Conservation (phyloP, 2,113 vertebrate species). For the Ictalurus furcatus region DNA sequence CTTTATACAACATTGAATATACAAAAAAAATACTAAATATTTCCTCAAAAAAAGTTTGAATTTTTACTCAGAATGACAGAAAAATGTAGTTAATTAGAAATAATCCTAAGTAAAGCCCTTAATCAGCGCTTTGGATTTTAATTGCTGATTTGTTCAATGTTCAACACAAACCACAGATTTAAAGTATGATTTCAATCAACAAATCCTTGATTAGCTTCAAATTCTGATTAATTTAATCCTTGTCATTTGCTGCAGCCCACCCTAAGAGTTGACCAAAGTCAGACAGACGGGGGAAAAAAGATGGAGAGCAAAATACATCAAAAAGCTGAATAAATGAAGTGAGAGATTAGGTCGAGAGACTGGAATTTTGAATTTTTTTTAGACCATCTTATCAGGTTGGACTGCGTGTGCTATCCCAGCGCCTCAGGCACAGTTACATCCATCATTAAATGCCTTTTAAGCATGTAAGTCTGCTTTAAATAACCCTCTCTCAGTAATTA, state of each 20-base stretch:
- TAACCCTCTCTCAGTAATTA: conserved; percentile 52
- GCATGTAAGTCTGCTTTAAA: conserved; percentile 45
- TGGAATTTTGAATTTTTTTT: conserved; percentile 51
- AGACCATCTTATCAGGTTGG: conserved; percentile 59
- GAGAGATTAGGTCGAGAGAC: conserved; percentile 44
- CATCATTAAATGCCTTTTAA: conserved; percentile 63
- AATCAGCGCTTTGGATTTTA: background rate
- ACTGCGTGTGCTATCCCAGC: conserved; percentile 55
- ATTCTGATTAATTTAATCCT: background rate
- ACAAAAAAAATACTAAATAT: background rate
- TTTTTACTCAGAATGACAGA: background rate
- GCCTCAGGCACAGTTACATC: conserved; percentile 53
- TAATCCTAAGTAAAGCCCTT: background rate
- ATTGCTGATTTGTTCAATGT: background rate
- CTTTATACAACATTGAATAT: background rate
- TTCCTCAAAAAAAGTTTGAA: too few relatives aligned
- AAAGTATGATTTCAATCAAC: background rate
- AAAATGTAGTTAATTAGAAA: background rate
- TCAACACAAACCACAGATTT: background rate
- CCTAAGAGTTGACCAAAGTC: background rate
- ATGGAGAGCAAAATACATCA: conserved; percentile 9
- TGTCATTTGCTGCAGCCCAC: background rate
- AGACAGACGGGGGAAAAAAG: background rate
- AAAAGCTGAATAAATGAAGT: background rate
- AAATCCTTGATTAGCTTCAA: background rate